Conservation (phyloP, 2,113 vertebrate genomes). For the Tupaia chinensis region DNA sequence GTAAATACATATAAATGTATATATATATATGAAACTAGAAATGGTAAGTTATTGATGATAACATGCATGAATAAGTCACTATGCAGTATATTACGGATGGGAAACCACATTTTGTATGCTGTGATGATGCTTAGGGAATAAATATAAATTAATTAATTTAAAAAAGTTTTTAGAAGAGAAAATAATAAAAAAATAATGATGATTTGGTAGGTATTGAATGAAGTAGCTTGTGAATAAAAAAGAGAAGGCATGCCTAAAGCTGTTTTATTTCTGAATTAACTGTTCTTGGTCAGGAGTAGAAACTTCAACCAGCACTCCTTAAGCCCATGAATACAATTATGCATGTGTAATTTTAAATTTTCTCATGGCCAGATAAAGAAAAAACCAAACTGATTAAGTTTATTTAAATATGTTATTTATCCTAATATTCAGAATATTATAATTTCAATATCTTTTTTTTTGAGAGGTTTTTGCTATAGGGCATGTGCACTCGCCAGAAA, state of each 20-base stretch:
- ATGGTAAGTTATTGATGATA: too few relatives aligned
- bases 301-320: background rate
- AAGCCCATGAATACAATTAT: background rate
- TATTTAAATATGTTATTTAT: constrained; percentile 29
- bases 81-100: too few relatives aligned
- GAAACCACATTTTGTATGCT: too few relatives aligned
- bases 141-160: too few relatives aligned
- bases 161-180: too few relatives aligned
- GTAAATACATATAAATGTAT: too few relatives aligned
- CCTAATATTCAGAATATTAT: background rate
- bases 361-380: background rate
- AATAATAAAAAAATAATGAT: background rate
- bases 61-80: too few relatives aligned
- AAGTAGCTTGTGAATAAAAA: background rate
- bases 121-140: too few relatives aligned
- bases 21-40: too few relatives aligned
- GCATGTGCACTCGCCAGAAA: too few relatives aligned
- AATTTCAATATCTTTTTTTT: background rate
- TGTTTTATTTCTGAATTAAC: background rate
- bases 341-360: constrained; percentile 35
- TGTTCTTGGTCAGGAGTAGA: background rate
- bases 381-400: background rate
- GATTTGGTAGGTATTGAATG: background rate
- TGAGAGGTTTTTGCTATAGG: too few relatives aligned
- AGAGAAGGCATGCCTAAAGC: background rate